A percentile compares a stretch with the other conserved stretches of the same genome.
Evolutionary conservation across 2,797 vertebrate genomes (phyloP).

Genomic region (Accipiter badius): DNA sequence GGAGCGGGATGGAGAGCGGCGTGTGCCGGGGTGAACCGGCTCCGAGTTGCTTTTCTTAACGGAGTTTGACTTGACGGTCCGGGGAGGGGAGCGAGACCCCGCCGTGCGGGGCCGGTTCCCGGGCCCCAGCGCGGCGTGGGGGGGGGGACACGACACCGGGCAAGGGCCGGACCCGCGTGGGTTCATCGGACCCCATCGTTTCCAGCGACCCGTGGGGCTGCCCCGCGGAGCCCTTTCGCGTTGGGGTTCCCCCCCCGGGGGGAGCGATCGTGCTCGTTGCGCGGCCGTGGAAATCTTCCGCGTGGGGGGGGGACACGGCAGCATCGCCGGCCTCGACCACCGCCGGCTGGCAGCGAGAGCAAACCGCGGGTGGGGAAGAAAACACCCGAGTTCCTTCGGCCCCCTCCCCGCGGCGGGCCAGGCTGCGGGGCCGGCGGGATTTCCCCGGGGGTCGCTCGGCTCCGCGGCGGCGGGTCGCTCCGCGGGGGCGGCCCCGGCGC

Average conservation of each 20-base stretch:
- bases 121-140: too few species aligned
- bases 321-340: background rate
- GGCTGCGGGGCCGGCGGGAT: background rate
- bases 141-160: too few species aligned
- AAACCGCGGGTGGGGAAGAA: background rate
- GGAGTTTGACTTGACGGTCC: background rate
- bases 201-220: background rate
- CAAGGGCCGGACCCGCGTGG: background rate
- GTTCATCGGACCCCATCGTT: background rate
- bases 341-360: too few species aligned
- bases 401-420: too few species aligned
- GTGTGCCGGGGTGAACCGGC: background rate
- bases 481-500: background rate
- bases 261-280: background rate
- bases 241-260: background rate
- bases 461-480: background rate
- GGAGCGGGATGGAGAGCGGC: background rate
- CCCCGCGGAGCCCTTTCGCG: background rate
- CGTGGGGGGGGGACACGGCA: background rate
- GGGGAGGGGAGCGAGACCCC: background rate
- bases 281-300: background rate
- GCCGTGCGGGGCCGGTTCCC: background rate
- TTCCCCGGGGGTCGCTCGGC: background rate
- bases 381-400: background rate
- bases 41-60: background rate